A percentile compares a stretch with the other conserved stretches of the same genome.
These are phyloP conservation scores for Lethenteron reissneri DNA, from an alignment of 2,113 vertebrate genomes.

Conservation along the genomic window DNA sequence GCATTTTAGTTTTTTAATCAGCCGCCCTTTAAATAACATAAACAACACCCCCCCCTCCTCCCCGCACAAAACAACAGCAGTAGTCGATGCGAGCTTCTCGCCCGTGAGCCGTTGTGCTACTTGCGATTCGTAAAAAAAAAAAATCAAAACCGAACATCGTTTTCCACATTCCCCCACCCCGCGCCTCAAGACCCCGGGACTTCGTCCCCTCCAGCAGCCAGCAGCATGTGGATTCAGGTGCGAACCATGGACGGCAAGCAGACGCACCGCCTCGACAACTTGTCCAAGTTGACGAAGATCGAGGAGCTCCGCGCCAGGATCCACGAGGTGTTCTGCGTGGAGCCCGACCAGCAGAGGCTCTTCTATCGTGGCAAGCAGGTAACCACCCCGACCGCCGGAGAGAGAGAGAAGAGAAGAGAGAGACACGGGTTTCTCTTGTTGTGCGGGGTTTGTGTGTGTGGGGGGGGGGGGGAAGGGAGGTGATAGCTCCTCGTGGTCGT, in stretches of 20 bases:
- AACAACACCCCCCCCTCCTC: too few species aligned
- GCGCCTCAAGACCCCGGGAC: too few species aligned
- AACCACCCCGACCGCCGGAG: conserved; percentile 7
- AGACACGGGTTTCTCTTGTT: not conserved
- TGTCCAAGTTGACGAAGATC: conserved; percentile 84
- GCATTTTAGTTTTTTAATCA: too few species aligned
- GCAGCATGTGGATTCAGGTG: conserved; percentile 92
- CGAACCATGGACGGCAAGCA: conserved; percentile 86
- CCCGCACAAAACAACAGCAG: too few species aligned
- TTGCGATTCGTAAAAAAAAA: too few species aligned
- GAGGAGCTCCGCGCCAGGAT: conserved; percentile 56
- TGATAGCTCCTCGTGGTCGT: not conserved
- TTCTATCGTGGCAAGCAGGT: conserved; percentile 94
- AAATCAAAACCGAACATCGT: too few species aligned
- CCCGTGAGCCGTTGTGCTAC: too few species aligned
- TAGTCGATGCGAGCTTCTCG: too few species aligned
- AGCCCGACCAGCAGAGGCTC: conserved; percentile 49
- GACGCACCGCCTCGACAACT: conserved; percentile 53
- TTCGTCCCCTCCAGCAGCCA: conserved; percentile 10
- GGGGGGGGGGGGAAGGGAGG: not conserved
- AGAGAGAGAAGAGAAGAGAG: not conserved
- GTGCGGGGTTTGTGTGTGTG: not conserved
- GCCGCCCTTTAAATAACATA: too few species aligned
- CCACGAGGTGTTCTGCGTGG: conserved; percentile 47
- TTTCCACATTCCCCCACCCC: too few species aligned